Percentiles rank a stretch among this genome's conserved stretches.
phyloP scores from a whole-genome alignment of 2,113 vertebrate species.

The Nycticebus coucang region DNA sequence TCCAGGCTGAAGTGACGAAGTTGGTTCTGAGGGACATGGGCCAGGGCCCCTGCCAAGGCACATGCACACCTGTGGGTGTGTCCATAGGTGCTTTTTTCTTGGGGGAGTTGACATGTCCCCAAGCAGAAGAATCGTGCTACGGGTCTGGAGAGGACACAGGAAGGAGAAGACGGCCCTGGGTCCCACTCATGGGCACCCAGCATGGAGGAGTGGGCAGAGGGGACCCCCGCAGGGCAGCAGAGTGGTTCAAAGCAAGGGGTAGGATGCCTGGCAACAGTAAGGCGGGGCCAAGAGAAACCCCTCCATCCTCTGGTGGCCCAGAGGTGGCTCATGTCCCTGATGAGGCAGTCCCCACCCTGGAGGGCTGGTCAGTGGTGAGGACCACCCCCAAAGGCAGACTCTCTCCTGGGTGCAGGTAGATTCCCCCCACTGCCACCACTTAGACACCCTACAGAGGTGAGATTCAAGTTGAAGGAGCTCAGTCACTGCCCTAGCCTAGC shows the following conservation, averaged over 20 bases:
- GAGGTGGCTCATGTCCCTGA: background rate
- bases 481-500: background rate
- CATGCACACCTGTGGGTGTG: background rate
- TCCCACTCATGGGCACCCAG: background rate
- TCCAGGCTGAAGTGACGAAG: background rate
- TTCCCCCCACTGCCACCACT: background rate
- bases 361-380: background rate
- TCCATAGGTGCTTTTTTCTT: background rate
- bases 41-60: background rate
- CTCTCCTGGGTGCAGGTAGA: background rate
- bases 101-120: background rate
- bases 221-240: background rate
- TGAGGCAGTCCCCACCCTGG: background rate
- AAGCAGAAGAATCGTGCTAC: background rate
- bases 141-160: background rate
- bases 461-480: background rate
- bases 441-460: rapidly evolving
- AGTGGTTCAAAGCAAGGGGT: background rate
- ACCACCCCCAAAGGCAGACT: background rate
- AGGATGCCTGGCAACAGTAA: background rate
- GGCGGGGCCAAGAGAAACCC: background rate
- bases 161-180: background rate
- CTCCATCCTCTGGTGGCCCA: background rate
- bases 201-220: background rate
- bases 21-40: background rate